Evolutionary conservation across 1,140 invertebrate species (phyloP).

Genomic region (Arctopsyche grandis): DNA sequence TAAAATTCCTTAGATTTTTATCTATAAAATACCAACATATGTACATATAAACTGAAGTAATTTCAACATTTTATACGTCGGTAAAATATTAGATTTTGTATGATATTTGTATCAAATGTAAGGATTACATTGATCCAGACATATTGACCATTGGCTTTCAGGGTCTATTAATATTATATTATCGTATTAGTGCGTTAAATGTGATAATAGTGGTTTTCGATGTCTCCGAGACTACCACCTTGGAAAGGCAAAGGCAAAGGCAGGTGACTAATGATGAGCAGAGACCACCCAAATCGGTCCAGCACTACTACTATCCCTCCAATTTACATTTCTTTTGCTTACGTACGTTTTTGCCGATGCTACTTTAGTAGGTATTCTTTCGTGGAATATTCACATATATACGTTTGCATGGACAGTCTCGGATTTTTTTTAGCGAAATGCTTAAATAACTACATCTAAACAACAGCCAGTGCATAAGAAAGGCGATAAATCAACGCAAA

Average conservation of each 20-base stretch:
- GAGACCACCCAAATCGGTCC: slow-evolving; percentile 34
- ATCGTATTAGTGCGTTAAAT: neutral
- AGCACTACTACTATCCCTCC: neutral
- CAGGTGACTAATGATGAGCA: slow-evolving; percentile 33
- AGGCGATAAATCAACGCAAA: neutral
- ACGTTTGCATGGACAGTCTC: too few species aligned
- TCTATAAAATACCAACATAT: too few species aligned
- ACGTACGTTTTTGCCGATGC: slow-evolving; percentile 14
- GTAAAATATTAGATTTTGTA: neutral
- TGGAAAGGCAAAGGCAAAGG: neutral
- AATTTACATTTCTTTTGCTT: neutral
- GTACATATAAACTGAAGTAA: too few species aligned
- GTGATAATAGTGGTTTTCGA: slow-evolving; percentile 3
- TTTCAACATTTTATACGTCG: neutral
- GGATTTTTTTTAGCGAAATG: neutral
- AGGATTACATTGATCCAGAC: slow-evolving; percentile 5
- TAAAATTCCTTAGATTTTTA: too few species aligned
- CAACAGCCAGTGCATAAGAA: too few species aligned
- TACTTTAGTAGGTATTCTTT: neutral
- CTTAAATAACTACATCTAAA: neutral
- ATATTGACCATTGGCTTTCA: neutral
- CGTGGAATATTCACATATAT: too few species aligned
- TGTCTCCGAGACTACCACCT: neutral
- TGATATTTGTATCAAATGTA: too few species aligned
- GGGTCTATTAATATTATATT: slow-evolving; percentile 4